These are phyloP conservation scores for Cerceris rybyensis DNA, from an alignment of 2,888 invertebrate species.

Conservation along the genomic window DNA sequence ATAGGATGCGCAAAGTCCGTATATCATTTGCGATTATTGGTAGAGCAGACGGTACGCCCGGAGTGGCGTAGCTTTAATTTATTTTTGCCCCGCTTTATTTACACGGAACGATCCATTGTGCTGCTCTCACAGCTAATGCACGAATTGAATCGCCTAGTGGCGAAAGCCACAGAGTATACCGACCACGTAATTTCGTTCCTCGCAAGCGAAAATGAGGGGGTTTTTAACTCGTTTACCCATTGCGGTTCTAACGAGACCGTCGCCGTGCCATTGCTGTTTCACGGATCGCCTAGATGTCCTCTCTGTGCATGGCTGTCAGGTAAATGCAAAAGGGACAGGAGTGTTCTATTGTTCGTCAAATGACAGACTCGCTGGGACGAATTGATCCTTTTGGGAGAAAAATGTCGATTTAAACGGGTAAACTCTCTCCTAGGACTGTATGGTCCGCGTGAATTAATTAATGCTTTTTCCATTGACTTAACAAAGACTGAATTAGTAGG, in stretches of 20 bases:
- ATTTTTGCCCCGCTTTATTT: conserved; percentile 49
- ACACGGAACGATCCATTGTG: conserved; percentile 47
- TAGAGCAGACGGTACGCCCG: not conserved
- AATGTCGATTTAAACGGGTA: conserved; percentile 44
- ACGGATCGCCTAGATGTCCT: conserved; percentile 10
- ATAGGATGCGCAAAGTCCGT: not conserved
- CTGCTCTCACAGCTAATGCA: conserved; percentile 51
- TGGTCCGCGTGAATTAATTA: no score
- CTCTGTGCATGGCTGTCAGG: conserved; percentile 1
- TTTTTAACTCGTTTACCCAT: conserved; percentile 65
- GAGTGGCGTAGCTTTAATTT: conserved; percentile 21
- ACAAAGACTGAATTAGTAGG: no score
- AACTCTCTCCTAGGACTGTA: not conserved
- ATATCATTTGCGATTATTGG: not conserved
- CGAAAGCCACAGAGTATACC: conserved; percentile 58
- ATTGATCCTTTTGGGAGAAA: conserved; percentile 23
- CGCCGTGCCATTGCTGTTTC: conserved; percentile 40
- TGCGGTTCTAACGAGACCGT: conserved; percentile 61
- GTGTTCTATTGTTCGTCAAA: conserved; percentile 48
- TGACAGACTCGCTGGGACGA: conserved; percentile 39
- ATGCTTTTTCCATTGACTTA: no score
- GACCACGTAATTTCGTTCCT: conserved; percentile 61
- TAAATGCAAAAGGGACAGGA: conserved; percentile 1
- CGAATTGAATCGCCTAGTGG: conserved; percentile 60
- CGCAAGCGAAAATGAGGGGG: conserved; percentile 58